Conservation (phyloP, 2,113 vertebrate genomes). For the Miniopterus natalensis region DNA sequence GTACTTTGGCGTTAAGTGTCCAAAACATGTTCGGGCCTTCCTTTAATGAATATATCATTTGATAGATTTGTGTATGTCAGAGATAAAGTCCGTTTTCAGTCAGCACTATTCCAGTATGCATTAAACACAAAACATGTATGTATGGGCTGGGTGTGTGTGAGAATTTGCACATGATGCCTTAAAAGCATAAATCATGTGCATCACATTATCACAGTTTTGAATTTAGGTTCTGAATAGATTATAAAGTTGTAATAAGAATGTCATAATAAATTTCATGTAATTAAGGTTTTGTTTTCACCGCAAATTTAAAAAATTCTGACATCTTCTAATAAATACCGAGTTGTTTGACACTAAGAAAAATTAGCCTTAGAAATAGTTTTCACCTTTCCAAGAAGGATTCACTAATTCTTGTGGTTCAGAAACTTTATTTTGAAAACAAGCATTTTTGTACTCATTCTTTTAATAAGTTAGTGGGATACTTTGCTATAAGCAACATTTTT, state of each 20-base stretch:
- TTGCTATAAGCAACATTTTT: constrained; percentile 38
- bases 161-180: background rate
- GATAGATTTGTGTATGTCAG: background rate
- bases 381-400: background rate
- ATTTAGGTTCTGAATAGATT: background rate
- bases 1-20: background rate
- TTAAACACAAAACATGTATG: background rate
- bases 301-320: background rate
- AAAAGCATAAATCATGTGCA: background rate
- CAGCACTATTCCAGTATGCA: background rate
- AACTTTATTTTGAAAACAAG: background rate
- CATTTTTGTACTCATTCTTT: background rate
- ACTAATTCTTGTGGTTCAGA: background rate
- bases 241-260: background rate
- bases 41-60: background rate
- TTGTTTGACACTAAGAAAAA: constrained; percentile 5
- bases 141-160: no score
- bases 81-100: background rate
- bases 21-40: background rate
- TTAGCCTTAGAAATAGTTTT: background rate
- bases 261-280: background rate
- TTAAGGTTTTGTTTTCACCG: background rate
- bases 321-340: background rate
- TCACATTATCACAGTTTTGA: background rate
- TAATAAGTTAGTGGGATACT: background rate